A percentile compares a stretch with the other conserved stretches of the same genome.
Conservation (phyloP, 2,797 vertebrate species). For the Thalassophryne amazonica region DNA sequence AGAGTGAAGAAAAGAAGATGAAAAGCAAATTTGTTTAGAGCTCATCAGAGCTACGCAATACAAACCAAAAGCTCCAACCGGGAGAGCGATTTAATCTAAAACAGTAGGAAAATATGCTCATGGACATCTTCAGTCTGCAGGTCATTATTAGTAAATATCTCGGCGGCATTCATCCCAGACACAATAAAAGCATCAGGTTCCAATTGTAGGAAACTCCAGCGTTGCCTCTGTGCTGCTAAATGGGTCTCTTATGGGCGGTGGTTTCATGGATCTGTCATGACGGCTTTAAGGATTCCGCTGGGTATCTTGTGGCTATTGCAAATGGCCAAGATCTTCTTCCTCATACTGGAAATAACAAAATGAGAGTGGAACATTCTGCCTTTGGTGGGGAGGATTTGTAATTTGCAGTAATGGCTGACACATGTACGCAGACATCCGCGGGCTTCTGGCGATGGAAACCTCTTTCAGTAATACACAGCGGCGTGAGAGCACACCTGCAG, state of each 20-base stretch:
- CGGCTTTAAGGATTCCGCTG: slow-evolving; percentile 28
- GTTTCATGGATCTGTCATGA: slow-evolving; percentile 43
- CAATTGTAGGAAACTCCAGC: slow-evolving; percentile 24
- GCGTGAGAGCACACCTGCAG: slow-evolving; percentile 37
- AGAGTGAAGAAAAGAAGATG: neutral
- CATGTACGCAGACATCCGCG: slow-evolving; percentile 57
- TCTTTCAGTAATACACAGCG: slow-evolving; percentile 26
- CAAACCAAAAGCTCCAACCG: neutral
- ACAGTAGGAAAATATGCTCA: neutral
- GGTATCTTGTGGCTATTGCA: slow-evolving; percentile 47
- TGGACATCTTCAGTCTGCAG: slow-evolving; percentile 6
- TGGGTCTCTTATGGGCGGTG: slow-evolving; percentile 23
- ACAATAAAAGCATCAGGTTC: slow-evolving; percentile 19
- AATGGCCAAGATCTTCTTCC: slow-evolving; percentile 58
- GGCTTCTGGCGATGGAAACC: slow-evolving; percentile 58
- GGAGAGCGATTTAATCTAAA: neutral
- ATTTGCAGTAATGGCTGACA: slow-evolving; percentile 77
- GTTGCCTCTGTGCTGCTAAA: slow-evolving; percentile 11
- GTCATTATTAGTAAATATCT: slow-evolving; percentile 13
- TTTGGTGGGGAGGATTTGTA: slow-evolving; percentile 64
- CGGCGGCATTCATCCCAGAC: slow-evolving; percentile 13
- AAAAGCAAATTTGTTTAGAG: neutral
- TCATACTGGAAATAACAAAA: slow-evolving; percentile 70
- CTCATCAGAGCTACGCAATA: neutral
- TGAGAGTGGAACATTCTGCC: slow-evolving; percentile 60